Conservation (phyloP, 2,888 invertebrate species). For the Andrena chrysosceles region DNA sequence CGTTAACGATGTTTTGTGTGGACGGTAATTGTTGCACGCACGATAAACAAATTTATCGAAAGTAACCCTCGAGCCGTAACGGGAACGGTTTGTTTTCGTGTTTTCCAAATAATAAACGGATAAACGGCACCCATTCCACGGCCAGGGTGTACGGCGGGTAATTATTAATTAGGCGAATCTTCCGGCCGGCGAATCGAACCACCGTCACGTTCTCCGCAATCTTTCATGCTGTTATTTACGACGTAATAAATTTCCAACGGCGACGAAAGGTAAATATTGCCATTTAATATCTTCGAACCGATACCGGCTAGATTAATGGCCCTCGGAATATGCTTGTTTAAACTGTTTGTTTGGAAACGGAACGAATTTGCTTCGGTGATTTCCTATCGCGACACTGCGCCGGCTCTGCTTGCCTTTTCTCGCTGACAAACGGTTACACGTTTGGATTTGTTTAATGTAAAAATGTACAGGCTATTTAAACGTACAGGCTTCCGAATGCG, state of each 20-base stretch:
- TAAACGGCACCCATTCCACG: not conserved
- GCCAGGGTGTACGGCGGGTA: not conserved
- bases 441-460: not conserved
- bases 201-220: not conserved
- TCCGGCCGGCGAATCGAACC: not conserved
- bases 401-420: no score
- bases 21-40: slow-evolving; percentile 8
- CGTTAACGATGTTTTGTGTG: slow-evolving; percentile 25
- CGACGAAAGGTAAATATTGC: slow-evolving; percentile 33
- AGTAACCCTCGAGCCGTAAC: not conserved
- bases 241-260: slow-evolving; percentile 23
- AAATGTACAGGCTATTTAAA: not conserved
- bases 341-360: not conserved
- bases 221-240: slow-evolving; percentile 16
- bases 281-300: slow-evolving; percentile 24
- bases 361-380: not conserved
- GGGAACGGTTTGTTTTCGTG: not conserved
- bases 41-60: slow-evolving; percentile 8
- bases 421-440: not conserved
- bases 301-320: slow-evolving; percentile 12
- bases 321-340: slow-evolving; percentile 14
- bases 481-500: no score
- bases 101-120: not conserved
- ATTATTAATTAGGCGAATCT: slow-evolving; percentile 18
- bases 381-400: not conserved